Conservation (phyloP, 2,113 vertebrate genomes). For the Cynopterus brachyotis region DNA sequence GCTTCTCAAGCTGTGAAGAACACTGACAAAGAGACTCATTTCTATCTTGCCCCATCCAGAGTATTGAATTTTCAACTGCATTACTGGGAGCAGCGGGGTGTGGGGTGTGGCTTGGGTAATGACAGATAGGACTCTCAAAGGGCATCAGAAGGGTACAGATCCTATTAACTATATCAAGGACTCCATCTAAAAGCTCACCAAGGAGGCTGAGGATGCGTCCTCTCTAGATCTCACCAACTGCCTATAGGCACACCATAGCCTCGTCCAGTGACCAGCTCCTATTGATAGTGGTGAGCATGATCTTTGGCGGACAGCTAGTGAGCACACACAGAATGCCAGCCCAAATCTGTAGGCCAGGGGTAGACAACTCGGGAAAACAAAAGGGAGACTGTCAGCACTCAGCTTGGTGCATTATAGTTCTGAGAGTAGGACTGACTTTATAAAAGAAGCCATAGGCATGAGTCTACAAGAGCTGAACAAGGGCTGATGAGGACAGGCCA, state of each 20-base stretch:
- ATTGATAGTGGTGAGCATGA: neutral
- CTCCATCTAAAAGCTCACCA: neutral
- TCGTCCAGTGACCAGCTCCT: neutral
- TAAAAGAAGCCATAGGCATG: neutral
- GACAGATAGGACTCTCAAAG: neutral
- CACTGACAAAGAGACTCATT: neutral
- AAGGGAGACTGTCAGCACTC: neutral
- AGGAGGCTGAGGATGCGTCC: neutral
- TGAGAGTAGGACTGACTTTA: neutral
- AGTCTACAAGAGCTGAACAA: neutral
- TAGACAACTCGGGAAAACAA: neutral
- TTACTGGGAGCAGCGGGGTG: neutral
- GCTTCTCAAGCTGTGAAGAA: neutral
- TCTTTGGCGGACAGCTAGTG: neutral
- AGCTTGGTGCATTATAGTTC: neutral
- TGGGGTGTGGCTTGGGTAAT: neutral
- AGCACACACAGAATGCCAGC: neutral
- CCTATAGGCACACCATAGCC: neutral
- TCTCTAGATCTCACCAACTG: neutral
- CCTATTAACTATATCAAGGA: neutral
- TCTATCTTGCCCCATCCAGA: neutral
- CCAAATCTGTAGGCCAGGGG: neutral
- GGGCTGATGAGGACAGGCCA: neutral
- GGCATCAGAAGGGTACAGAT: neutral
- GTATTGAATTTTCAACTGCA: neutral